Evolutionary conservation across 2,888 invertebrate genomes (phyloP).

Genomic region (Drosophila colorata): DNA sequence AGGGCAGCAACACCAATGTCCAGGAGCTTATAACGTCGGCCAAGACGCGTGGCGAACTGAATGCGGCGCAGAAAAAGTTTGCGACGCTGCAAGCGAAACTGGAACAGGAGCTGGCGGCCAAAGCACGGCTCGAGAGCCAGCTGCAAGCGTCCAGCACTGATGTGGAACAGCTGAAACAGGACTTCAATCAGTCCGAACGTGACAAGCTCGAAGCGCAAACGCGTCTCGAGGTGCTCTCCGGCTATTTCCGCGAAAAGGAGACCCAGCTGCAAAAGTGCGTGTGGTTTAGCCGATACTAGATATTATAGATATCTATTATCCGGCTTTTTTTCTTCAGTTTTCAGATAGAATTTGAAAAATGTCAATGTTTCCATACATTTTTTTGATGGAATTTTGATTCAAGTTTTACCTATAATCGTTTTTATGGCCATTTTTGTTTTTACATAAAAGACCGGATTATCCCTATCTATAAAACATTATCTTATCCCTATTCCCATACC

Average conservation of each 20-base stretch:
- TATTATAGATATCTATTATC: too few species aligned
- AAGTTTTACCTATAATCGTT: too few species aligned
- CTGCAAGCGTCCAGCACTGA: conserved; percentile 86
- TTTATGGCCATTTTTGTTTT: too few species aligned
- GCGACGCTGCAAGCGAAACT: conserved; percentile 85
- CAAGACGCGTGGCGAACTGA: conserved; percentile 87
- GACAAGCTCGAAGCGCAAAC: conserved; percentile 92
- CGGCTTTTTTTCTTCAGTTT: too few species aligned
- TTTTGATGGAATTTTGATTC: too few species aligned
- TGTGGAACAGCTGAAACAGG: conserved; percentile 86
- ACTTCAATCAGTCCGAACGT: conserved; percentile 88
- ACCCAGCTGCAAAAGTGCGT: conserved; percentile 92
- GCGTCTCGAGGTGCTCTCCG: conserved; percentile 93
- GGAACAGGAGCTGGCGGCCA: conserved; percentile 85
- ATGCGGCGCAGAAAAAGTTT: conserved; percentile 87
- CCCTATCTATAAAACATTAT: too few species aligned
- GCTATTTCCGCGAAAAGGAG: conserved; percentile 96
- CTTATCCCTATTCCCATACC: too few species aligned
- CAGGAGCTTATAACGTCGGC: conserved; percentile 87
- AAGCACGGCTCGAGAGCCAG: conserved; percentile 85
- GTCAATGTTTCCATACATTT: too few species aligned
- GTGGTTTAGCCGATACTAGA: too few species aligned
- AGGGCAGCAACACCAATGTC: conserved; percentile 84
- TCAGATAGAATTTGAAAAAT: too few species aligned
- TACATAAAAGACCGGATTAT: too few species aligned